Percentiles rank a stretch among this genome's conserved stretches.
phyloP scores from a whole-genome alignment of 2,113 vertebrate species.

The Corythornis madagascariensis region DNA sequence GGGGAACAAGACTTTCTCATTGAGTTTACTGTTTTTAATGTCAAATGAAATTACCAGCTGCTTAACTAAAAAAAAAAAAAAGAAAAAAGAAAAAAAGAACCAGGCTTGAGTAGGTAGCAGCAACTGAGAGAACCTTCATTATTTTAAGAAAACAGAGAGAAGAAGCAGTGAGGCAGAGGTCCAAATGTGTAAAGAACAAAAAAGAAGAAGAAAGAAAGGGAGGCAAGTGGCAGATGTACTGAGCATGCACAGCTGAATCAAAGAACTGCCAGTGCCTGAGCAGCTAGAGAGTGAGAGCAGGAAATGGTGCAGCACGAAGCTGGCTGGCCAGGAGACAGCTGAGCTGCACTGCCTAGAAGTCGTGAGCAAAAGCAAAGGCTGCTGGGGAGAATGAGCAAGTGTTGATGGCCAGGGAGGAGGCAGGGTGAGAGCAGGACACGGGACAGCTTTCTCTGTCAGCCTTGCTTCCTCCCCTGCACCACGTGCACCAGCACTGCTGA shows the following conservation, averaged over 20 bases:
- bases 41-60: slow-evolving; percentile 33
- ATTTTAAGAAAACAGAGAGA: slow-evolving; percentile 29
- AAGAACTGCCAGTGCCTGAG: slow-evolving; percentile 58
- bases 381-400: slow-evolving; percentile 42
- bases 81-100: slow-evolving; percentile 21
- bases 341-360: slow-evolving; percentile 40
- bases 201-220: slow-evolving; percentile 39
- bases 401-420: slow-evolving; percentile 41
- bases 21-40: background rate
- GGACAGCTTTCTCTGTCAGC: slow-evolving; percentile 19
- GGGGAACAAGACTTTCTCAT: background rate
- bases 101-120: background rate
- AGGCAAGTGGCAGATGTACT: slow-evolving; percentile 59
- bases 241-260: slow-evolving; percentile 63
- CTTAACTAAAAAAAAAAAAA: background rate
- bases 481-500: background rate
- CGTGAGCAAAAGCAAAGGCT: slow-evolving; percentile 43
- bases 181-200: slow-evolving; percentile 59
- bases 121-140: slow-evolving; percentile 49
- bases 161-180: slow-evolving; percentile 47
- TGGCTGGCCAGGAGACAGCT: slow-evolving; percentile 58
- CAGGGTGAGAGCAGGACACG: slow-evolving; percentile 58
- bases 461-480: slow-evolving; percentile 9
- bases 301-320: slow-evolving; percentile 60
- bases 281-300: slow-evolving; percentile 51